phyloP scores from a whole-genome alignment of 2,113 vertebrate genomes.

The Oxyruncus cristatus region DNA sequence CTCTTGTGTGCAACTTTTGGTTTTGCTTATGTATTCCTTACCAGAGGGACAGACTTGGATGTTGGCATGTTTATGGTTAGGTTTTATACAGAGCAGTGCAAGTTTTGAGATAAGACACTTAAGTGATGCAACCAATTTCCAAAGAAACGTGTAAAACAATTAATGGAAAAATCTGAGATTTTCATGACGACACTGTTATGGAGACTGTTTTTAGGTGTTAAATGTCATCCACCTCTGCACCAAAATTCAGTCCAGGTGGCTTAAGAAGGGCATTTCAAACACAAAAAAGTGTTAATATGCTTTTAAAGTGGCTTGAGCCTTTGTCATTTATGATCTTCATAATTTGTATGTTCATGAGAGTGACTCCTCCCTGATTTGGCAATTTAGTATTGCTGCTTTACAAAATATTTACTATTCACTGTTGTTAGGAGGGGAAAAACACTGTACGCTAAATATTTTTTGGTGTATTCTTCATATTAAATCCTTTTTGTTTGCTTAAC shows the following conservation, averaged over 20 bases:
- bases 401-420: background rate
- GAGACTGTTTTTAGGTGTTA: background rate
- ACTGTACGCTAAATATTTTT: background rate
- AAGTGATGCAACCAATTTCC: constrained; percentile 57
- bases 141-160: constrained; percentile 53
- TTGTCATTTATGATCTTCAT: background rate
- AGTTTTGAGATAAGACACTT: constrained; percentile 42
- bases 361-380: background rate
- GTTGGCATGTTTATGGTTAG: constrained; percentile 35
- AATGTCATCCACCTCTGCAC: background rate
- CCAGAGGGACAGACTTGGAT: constrained; percentile 18
- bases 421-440: background rate
- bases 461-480: background rate
- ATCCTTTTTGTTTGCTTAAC: background rate
- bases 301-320: background rate
- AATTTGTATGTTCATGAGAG: background rate
- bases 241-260: background rate
- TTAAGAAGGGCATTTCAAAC: background rate
- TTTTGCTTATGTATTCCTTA: background rate
- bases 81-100: constrained; percentile 26
- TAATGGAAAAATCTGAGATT: constrained; percentile 24
- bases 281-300: background rate
- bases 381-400: background rate
- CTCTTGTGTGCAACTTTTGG: background rate
- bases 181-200: constrained; percentile 53